Evolutionary conservation across 2,797 vertebrate genomes (phyloP).

Genomic region (Cirrhinus mrigala): DNA sequence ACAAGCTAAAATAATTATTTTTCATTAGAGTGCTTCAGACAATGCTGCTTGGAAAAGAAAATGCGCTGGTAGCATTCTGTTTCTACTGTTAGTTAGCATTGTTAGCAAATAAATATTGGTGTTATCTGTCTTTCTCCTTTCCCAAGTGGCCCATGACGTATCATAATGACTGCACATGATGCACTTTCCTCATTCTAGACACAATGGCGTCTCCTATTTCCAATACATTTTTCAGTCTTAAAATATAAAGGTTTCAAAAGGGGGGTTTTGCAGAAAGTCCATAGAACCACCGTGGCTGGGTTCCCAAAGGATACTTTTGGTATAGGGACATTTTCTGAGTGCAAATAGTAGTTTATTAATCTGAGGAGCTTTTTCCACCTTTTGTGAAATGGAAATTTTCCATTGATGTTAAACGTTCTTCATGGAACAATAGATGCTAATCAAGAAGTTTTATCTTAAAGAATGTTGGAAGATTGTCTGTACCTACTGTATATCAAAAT

Average conservation of each 20-base stretch:
- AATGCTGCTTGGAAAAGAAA: slow-evolving; percentile 21
- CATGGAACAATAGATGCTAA: background rate
- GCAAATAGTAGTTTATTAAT: background rate
- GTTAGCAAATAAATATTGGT: slow-evolving; percentile 23
- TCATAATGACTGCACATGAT: background rate
- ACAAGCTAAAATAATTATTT: slow-evolving; percentile 45
- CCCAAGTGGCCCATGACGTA: background rate
- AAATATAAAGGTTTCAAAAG: background rate
- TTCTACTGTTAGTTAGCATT: slow-evolving; percentile 25
- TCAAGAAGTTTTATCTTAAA: background rate
- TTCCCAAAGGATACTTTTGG: background rate
- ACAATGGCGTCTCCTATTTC: background rate
- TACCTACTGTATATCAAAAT: too few relatives aligned
- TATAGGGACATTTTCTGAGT: background rate
- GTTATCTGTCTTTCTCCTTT: background rate
- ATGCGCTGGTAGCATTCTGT: background rate
- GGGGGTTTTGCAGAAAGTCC: background rate
- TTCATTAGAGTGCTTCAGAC: slow-evolving; percentile 32
- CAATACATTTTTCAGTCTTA: background rate
- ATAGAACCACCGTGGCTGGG: background rate
- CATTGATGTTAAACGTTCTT: background rate
- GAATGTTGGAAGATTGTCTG: background rate
- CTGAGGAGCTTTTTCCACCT: background rate
- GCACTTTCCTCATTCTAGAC: background rate
- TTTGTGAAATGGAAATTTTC: background rate